Conservation (phyloP, 2,797 vertebrate species). For the Darevskia mixta region DNA sequence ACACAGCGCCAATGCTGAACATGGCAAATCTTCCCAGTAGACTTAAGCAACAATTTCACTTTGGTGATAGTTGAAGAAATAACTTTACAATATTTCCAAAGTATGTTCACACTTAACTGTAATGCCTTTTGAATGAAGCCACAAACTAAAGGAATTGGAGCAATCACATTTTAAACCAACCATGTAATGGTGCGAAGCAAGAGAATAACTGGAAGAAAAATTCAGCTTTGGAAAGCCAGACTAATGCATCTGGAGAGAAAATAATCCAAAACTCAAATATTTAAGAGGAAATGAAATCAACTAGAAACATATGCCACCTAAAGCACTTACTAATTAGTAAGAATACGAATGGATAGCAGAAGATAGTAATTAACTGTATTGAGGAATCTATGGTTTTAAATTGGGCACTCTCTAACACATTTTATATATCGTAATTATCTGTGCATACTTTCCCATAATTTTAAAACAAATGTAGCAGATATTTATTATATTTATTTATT, state of each 20-base stretch:
- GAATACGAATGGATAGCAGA: not conserved
- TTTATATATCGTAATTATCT: not conserved
- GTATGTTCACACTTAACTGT: not conserved
- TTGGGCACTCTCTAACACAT: not conserved
- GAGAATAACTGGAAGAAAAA: not conserved
- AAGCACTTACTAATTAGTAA: not conserved
- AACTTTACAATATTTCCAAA: not conserved
- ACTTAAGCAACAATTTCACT: not conserved
- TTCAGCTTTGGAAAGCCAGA: not conserved
- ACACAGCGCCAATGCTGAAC: not conserved
- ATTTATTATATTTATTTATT: no score
- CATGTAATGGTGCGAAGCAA: not conserved
- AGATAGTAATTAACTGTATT: not conserved
- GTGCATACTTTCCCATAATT: not conserved
- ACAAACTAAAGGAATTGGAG: not conserved
- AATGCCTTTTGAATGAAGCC: not conserved
- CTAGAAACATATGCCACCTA: not conserved
- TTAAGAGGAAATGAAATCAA: not conserved
- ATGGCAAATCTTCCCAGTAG: not conserved
- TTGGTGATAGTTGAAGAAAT: not conserved
- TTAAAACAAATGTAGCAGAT: constrained; percentile 3
- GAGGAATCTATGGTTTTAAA: not conserved
- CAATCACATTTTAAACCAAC: constrained; percentile 31
- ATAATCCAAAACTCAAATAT: constrained; percentile 29
- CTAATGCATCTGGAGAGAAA: not conserved